Percentiles rank a stretch among this genome's conserved stretches.
Evolutionary conservation across 2,113 vertebrate species (phyloP).

Genomic region (Eudorcas thomsonii): DNA sequence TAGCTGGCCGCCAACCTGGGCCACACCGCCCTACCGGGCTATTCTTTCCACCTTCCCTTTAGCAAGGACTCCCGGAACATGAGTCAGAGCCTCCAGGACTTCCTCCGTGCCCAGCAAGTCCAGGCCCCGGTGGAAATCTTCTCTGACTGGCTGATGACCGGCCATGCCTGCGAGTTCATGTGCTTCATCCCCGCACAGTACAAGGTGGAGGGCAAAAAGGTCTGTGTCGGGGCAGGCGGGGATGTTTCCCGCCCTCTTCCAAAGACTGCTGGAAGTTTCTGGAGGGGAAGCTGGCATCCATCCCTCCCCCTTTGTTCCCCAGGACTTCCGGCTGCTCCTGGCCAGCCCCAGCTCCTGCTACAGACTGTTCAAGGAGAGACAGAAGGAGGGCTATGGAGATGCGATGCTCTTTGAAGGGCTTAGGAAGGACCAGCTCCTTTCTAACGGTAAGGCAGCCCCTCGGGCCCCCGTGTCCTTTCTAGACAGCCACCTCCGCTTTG

Average conservation of each 20-base stretch:
- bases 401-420: slow-evolving; percentile 84
- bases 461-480: background rate
- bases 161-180: slow-evolving; percentile 93
- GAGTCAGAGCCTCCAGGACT: slow-evolving; percentile 87
- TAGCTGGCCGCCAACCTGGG: fast-evolving
- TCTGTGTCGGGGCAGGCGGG: background rate
- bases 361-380: slow-evolving; percentile 84
- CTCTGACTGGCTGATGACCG: slow-evolving; percentile 91
- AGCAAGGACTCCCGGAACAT: slow-evolving; percentile 72
- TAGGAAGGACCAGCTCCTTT: background rate
- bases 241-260: too few relatives aligned
- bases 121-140: slow-evolving; percentile 90
- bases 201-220: slow-evolving; percentile 73
- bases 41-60: fast-evolving
- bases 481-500: fast-evolving
- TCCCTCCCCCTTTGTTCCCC: background rate
- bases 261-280: background rate
- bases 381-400: slow-evolving; percentile 83
- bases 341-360: slow-evolving; percentile 90
- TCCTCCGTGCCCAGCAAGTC: slow-evolving; percentile 91
- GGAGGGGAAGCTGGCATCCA: background rate
- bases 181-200: slow-evolving; percentile 88
- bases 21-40: background rate
- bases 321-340: slow-evolving; percentile 92
- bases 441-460: background rate